Evolutionary conservation across 2,797 vertebrate genomes (phyloP), one percentile per base, ranked within the genome.

Genomic region (Peromyscus nudipes): DNA sequence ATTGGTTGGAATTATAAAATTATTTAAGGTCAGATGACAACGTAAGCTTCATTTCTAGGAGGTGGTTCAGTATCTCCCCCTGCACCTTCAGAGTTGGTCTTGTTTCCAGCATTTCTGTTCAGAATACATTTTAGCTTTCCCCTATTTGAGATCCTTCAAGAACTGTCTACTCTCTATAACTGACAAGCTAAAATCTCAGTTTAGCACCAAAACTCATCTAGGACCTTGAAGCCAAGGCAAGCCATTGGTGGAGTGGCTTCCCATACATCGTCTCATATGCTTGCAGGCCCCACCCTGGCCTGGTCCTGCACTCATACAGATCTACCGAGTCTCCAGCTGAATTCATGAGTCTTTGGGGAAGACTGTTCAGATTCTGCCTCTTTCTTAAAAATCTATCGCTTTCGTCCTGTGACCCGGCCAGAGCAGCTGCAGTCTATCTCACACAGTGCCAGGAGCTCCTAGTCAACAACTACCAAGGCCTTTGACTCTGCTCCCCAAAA

Each of bases 231-330:
- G 17, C 16, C 25, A 65, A 85, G 37, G 21, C 8, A 46, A 23
- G 4, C 2, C 31, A 69, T 57, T 11, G 2, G 0, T 16, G 40
- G 37, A 83, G 25, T 40, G 6, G 9, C 17, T 37, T 79, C 5
- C 0, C n/a, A 27, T 2, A 12, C 31, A 27, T 2, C 10, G 16
- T 8, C 14, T 14, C 6, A 0, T n/a, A 21, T 19, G 16, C n/a
- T 52, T 12, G 6, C 2, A n/a, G 46, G 34, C 67, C 34, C 11
- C 37, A 77, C 29, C 6, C 25, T 43, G 27, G 12, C 4, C 62
- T 29, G 4, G 3, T 21, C 57, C 27, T 79, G 14, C 62, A 95
- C 29, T 14, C 87, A 25, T 11, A 31, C 17, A 71, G 55, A 25
- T 17, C 11, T 2, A 73, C 16, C 6, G 14, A 60, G 5, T 19